Evolutionary conservation across 2,888 invertebrate species (phyloP).

Genomic region (Hesperia comma): DNA sequence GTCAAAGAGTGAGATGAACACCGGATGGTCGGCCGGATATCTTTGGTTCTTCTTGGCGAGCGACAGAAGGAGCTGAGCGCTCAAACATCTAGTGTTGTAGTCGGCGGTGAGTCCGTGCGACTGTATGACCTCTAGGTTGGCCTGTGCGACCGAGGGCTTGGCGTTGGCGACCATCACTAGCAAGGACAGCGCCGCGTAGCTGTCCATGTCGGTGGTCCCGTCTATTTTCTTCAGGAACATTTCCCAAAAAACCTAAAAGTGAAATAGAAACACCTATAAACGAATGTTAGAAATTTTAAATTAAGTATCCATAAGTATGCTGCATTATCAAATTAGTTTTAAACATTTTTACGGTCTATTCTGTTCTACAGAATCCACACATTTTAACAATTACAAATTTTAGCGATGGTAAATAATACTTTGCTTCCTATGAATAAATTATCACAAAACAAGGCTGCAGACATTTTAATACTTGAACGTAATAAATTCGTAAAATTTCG

Average conservation of each 20-base stretch:
- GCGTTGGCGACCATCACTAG: slow-evolving; percentile 88
- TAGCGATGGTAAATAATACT: too few species aligned
- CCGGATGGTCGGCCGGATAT: slow-evolving; percentile 68
- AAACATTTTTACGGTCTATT: too few species aligned
- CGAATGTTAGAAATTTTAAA: too few species aligned
- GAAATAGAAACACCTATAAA: too few species aligned
- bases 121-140: slow-evolving; percentile 90
- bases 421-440: too few species aligned
- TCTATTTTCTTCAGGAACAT: slow-evolving; percentile 90
- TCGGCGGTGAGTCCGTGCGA: slow-evolving; percentile 87
- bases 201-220: slow-evolving; percentile 87
- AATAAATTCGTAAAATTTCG: too few species aligned
- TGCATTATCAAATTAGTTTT: too few species aligned
- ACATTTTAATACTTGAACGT: too few species aligned
- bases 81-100: slow-evolving; percentile 66
- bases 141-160: slow-evolving; percentile 84
- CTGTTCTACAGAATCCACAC: too few species aligned
- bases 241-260: slow-evolving; percentile 90
- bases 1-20: slow-evolving; percentile 66
- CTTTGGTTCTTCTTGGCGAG: slow-evolving; percentile 67
- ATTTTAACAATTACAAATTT: too few species aligned
- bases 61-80: slow-evolving; percentile 66
- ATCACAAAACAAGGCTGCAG: too few species aligned
- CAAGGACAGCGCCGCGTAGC: slow-evolving; percentile 89
- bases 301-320: too few species aligned